Base-by-base conservation (phyloP, 2,888 invertebrate genomes). In the Dermolepida albohirtum region DNA sequence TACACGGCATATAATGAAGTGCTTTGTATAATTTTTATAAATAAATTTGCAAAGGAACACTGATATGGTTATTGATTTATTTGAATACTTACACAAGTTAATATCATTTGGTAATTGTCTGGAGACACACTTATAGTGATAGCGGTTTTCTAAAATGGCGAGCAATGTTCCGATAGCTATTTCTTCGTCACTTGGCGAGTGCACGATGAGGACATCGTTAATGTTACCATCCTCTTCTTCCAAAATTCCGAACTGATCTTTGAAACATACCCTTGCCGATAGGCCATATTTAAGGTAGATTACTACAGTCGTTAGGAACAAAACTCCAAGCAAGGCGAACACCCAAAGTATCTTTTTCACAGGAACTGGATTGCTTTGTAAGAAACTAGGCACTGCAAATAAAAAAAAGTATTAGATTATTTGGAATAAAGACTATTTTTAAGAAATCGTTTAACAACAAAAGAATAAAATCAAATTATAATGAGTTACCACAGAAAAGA, bases 171-270 rank as follows among this genome's bases (percentile, higher is more conserved):
- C 89, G 62, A 89, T 83, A 1, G 87, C 89, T 75, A 90, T 80
- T 77, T 87, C 88, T 1, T 86, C 84, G 82, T 91, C 90, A 75
- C 88, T 88, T 66, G 85, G 85, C 70, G 89, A 87, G 83, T 89
- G 86, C 83, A 84, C 88, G 76, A 91, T 88, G 57, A 90, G 78
- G 70, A 89, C 89, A 80, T 91, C 91, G 81, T 87, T 88, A 74
- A 87, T 86, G 75, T 85, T 86, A 39, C 86, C 86, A 76, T 87
- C 87, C 67, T 84, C 82, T 68, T 84, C 82, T 75, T 86, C 85
- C 50, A 84, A 72, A 16, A 79, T 73, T 12, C 82, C 84, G 75
- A 86, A 86, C 62, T 81, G 82, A 78, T 87, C 86, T 71, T 86
- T 86, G 57, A 84, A 83, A 43, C 82, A 76, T 1, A 87, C 83